Percentiles rank a stretch among this genome's conserved stretches.
Evolutionary conservation across 2,797 vertebrate genomes (phyloP).

Genomic region (Poecilia wingei): DNA sequence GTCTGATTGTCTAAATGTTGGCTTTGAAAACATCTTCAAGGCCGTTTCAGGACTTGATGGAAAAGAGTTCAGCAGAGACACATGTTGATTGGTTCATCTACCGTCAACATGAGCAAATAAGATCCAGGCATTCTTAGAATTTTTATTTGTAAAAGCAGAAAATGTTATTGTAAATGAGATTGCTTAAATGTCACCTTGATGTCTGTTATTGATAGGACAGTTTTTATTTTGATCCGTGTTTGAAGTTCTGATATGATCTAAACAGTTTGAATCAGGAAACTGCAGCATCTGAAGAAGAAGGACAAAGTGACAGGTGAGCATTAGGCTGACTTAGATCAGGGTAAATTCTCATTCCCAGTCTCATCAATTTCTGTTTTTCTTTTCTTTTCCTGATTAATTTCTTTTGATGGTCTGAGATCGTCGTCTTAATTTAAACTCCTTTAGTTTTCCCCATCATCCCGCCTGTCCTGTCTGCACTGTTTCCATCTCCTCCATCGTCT

Average conservation of each 20-base stretch:
- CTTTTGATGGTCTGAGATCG: conserved; percentile 5
- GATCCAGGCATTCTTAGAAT: too few species aligned
- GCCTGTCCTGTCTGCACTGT: conserved; percentile 31
- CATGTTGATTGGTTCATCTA: too few species aligned
- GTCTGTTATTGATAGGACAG: too few species aligned
- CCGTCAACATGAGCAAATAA: too few species aligned
- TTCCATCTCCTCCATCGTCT: conserved; percentile 33
- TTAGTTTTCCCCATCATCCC: conserved; percentile 39
- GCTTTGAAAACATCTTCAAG: too few species aligned
- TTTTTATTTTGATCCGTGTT: not conserved
- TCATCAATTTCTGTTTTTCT: not conserved
- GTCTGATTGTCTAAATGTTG: too few species aligned
- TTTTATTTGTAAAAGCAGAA: not conserved
- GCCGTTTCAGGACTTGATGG: too few species aligned
- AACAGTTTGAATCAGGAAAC: not conserved
- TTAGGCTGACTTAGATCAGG: not conserved
- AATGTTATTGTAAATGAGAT: not conserved
- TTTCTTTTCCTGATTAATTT: not conserved
- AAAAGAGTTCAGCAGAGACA: too few species aligned
- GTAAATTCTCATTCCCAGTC: not conserved
- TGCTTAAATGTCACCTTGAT: not conserved
- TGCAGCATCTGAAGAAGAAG: not conserved
- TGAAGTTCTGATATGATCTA: not conserved
- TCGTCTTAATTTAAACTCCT: conserved; percentile 30
- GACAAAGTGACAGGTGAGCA: not conserved